Evolutionary conservation across 2,797 vertebrate genomes (phyloP).

Genomic region (Brachyalestes nurse): DNA sequence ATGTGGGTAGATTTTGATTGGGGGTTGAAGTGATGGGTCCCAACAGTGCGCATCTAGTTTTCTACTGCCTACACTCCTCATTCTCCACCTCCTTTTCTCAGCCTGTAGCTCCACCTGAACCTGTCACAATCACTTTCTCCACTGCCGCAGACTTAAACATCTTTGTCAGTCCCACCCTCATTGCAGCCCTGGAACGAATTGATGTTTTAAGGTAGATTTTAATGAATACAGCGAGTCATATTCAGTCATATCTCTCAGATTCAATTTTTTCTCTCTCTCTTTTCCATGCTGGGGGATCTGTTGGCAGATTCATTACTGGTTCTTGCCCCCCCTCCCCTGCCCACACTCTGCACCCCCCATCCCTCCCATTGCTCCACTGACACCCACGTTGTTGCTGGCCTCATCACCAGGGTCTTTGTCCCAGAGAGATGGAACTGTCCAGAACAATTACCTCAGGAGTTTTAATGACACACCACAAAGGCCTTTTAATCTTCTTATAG

Average conservation of each 20-base stretch:
- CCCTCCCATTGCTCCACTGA: constrained; percentile 56
- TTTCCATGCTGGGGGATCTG: constrained; percentile 67
- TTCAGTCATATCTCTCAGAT: constrained; percentile 85
- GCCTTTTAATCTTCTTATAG: constrained; percentile 82
- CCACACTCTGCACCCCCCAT: constrained; percentile 15
- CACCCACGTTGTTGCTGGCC: constrained; percentile 76
- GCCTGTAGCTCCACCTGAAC: constrained; percentile 71
- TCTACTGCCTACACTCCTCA: constrained; percentile 58
- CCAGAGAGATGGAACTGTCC: constrained; percentile 85
- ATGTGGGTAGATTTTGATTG: constrained; percentile 18
- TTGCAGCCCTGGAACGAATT: constrained; percentile 84
- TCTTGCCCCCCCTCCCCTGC: constrained; percentile 52
- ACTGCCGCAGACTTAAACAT: constrained; percentile 75
- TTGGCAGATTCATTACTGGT: constrained; percentile 94
- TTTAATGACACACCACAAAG: constrained; percentile 79
- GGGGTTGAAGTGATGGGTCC: constrained; percentile 47
- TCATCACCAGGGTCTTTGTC: constrained; percentile 86
- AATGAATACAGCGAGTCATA: constrained; percentile 87
- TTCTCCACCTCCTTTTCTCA: constrained; percentile 64
- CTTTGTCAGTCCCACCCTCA: constrained; percentile 82
- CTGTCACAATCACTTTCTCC: constrained; percentile 69
- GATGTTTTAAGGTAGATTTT: constrained; percentile 88
- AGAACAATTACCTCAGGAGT: constrained; percentile 82
- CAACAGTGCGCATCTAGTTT: constrained; percentile 62
- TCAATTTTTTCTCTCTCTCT: constrained; percentile 70